Percentiles rank a stretch among this genome's conserved stretches.
These are phyloP conservation scores for Synaphobranchus kaupii DNA, from an alignment of 2,797 vertebrate genomes.

Conservation along the genomic window DNA sequence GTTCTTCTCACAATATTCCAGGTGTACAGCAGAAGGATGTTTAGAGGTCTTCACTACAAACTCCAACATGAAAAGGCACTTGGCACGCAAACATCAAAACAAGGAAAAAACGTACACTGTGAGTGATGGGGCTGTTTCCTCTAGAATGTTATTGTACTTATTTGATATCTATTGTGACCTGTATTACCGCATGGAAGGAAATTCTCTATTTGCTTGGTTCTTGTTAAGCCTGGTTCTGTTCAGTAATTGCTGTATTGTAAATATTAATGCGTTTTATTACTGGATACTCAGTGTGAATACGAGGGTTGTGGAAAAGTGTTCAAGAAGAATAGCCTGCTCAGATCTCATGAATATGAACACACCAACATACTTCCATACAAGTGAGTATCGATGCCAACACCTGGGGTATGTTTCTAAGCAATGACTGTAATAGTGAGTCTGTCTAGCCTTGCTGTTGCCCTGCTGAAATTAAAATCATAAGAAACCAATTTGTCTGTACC, in stretches of 20 bases:
- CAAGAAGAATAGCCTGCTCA: conserved; percentile 85
- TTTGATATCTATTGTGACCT: background rate
- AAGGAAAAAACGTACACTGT: conserved; percentile 74
- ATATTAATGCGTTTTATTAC: background rate
- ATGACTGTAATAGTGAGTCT: background rate
- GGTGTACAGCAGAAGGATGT: conserved; percentile 80
- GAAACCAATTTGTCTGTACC: background rate
- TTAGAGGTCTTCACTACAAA: conserved; percentile 76
- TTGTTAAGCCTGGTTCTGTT: background rate
- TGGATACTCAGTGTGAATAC: conserved; percentile 76
- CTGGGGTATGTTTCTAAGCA: background rate
- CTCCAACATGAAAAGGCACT: conserved; percentile 83
- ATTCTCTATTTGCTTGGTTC: background rate
- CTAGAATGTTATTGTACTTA: background rate
- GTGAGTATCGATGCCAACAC: conserved; percentile 66
- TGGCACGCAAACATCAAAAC: conserved; percentile 77
- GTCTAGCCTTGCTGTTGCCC: background rate
- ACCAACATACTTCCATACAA: conserved; percentile 73
- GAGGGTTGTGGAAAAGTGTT: conserved; percentile 80
- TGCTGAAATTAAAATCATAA: background rate
- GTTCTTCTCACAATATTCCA: conserved; percentile 54
- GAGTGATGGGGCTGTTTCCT: conserved; percentile 46
- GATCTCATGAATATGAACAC: conserved; percentile 80
- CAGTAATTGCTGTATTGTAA: background rate
- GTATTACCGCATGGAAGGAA: background rate